phyloP scores from a whole-genome alignment of 2,888 invertebrate species.

The Oxytorus armatus region DNA sequence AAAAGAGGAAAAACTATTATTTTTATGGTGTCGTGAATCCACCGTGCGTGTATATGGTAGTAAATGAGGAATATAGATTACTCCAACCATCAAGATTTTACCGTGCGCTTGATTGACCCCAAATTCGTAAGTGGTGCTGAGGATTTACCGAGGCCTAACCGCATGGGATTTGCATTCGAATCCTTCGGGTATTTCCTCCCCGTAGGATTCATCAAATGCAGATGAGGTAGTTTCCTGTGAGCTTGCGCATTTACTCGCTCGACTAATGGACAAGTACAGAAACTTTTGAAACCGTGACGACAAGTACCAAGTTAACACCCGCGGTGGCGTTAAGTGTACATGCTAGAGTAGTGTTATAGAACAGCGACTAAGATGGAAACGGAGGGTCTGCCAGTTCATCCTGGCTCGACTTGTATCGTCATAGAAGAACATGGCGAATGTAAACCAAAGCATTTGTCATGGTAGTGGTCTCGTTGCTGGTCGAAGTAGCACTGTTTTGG shows the following conservation, averaged over 20 bases:
- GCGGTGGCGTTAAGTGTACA: constrained; percentile 47
- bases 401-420: constrained; percentile 27
- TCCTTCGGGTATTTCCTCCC: constrained; percentile 14
- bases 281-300: constrained; percentile 58
- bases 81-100: neutral
- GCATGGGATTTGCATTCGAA: constrained; percentile 3
- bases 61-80: constrained; percentile 2
- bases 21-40: neutral
- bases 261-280: constrained; percentile 60
- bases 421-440: constrained; percentile 16
- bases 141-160: neutral
- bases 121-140: constrained; percentile 35
- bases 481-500: constrained; percentile 59
- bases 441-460: constrained; percentile 44
- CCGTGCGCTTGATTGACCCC: constrained; percentile 32
- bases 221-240: constrained; percentile 32
- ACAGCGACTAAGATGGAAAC: constrained; percentile 25
- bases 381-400: constrained; percentile 36
- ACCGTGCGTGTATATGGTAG: neutral
- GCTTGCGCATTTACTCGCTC: constrained; percentile 35
- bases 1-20: neutral
- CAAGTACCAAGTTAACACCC: constrained; percentile 60
- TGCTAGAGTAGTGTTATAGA: constrained; percentile 20
- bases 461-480: constrained; percentile 23
- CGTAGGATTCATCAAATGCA: constrained; percentile 41